phyloP scores from a whole-genome alignment of 2,888 invertebrate species.

The Tachina lurida region DNA sequence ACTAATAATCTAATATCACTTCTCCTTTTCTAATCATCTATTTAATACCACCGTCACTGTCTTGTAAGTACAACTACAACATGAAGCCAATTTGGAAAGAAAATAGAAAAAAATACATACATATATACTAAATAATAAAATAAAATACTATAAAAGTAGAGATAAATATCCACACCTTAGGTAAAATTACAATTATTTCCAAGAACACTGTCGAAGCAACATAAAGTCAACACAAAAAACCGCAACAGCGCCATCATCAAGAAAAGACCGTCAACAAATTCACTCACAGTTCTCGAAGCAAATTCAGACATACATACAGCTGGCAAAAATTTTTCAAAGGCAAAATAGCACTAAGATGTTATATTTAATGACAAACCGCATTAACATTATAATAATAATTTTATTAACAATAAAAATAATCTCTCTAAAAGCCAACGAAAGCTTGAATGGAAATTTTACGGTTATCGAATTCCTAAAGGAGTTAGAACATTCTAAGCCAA shows the following conservation, averaged over 20 bases:
- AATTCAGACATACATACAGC: neutral
- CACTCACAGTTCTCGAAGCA: conserved; percentile 2
- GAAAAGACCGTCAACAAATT: conserved; percentile 14
- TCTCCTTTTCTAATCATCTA: too few species aligned
- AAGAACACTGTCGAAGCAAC: conserved; percentile 61
- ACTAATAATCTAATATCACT: neutral
- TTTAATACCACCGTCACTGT: neutral
- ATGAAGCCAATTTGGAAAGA: conserved; percentile 62
- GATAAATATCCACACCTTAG: conserved; percentile 68
- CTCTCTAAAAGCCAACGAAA: conserved; percentile 30
- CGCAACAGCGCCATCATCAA: conserved; percentile 45
- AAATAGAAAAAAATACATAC: conserved; percentile 32
- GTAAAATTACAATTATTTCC: conserved; percentile 68
- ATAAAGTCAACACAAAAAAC: conserved; percentile 29
- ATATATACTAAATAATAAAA: conserved; percentile 51
- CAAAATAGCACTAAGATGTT: conserved; percentile 59
- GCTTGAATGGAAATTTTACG: conserved; percentile 43
- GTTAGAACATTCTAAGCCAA: conserved; percentile 67
- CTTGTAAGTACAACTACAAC: conserved; percentile 41
- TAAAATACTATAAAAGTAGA: conserved; percentile 47
- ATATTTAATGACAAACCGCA: conserved; percentile 61
- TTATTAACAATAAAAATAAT: conserved; percentile 69
- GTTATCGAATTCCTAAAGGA: conserved; percentile 72
- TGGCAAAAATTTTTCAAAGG: conserved; percentile 2
- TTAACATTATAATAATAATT: conserved; percentile 67